Conservation (phyloP, 1,140 invertebrate species). For the Lasaia peninsularis region DNA sequence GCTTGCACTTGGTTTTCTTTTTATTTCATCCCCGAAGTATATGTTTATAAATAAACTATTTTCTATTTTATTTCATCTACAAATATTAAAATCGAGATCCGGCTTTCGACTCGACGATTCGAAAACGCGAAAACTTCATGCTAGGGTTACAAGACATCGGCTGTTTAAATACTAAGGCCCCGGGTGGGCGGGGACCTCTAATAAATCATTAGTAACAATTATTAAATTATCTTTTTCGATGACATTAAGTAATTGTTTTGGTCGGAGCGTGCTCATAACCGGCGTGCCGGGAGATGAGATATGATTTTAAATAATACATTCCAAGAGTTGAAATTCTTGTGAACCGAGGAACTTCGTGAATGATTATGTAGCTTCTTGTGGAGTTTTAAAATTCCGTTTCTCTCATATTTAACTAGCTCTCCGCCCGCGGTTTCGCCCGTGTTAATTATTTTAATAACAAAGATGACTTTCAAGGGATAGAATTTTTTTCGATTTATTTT, state of each 20-base stretch:
- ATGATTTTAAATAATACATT: constrained; percentile 59
- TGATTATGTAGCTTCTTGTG: background rate
- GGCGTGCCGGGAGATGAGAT: constrained; percentile 49
- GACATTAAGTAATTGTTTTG: constrained; percentile 76
- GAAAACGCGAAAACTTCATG: too few species aligned
- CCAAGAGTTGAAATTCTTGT: constrained; percentile 47
- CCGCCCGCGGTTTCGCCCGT: too few species aligned
- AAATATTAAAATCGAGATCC: too few species aligned
- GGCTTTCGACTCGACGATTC: too few species aligned
- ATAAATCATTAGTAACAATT: constrained; percentile 73
- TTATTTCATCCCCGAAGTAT: too few species aligned
- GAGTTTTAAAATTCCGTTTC: background rate
- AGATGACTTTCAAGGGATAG: too few species aligned
- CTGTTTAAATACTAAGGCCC: constrained; percentile 65
- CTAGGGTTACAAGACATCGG: constrained; percentile 46
- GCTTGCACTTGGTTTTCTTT: too few species aligned
- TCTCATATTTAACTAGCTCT: background rate
- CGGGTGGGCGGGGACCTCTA: constrained; percentile 63
- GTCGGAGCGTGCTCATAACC: constrained; percentile 49
- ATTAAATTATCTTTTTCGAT: constrained; percentile 76
- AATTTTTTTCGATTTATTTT: too few species aligned
- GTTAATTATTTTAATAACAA: too few species aligned
- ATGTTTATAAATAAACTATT: too few species aligned
- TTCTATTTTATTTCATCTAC: too few species aligned
- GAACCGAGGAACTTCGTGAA: constrained; percentile 33